Conservation (phyloP, 2,113 vertebrate species). For the Varanus komodoensis region DNA sequence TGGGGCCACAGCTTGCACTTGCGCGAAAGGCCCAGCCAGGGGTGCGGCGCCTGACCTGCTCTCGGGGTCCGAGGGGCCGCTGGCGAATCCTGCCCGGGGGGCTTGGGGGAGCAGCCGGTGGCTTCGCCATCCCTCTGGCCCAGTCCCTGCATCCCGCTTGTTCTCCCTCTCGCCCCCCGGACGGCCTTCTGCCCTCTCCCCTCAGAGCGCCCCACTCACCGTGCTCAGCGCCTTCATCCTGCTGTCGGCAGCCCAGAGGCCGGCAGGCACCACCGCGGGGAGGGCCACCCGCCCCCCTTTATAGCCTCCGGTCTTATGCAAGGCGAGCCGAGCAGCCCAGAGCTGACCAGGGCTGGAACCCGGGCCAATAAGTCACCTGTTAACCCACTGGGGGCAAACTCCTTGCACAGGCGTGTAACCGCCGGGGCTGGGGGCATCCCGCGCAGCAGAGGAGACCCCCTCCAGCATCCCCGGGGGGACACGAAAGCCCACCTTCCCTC, state of each 20-base stretch:
- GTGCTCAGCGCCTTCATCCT: neutral
- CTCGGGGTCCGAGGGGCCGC: neutral
- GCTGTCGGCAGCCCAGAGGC: no score
- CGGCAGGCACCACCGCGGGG: neutral
- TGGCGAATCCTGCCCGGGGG: no score
- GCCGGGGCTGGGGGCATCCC: neutral
- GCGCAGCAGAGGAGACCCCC: neutral
- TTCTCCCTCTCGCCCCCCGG: neutral
- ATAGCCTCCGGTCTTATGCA: neutral
- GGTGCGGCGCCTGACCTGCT: neutral
- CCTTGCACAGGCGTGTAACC: neutral
- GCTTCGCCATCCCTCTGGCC: neutral
- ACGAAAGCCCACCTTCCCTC: neutral
- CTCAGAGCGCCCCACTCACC: neutral
- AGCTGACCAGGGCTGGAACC: neutral
- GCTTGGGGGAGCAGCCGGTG: neutral
- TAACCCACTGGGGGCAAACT: slow-evolving; percentile 25
- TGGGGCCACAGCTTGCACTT: neutral
- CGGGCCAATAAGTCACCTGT: slow-evolving; percentile 32
- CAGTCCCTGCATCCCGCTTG: neutral
- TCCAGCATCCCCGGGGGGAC: neutral
- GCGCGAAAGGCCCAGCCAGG: no score
- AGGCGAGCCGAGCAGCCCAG: neutral
- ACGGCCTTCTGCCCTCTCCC: no score
- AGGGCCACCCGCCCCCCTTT: neutral